Conservation (phyloP, 2,797 vertebrate genomes). For the Anabacerthia variegaticeps region DNA sequence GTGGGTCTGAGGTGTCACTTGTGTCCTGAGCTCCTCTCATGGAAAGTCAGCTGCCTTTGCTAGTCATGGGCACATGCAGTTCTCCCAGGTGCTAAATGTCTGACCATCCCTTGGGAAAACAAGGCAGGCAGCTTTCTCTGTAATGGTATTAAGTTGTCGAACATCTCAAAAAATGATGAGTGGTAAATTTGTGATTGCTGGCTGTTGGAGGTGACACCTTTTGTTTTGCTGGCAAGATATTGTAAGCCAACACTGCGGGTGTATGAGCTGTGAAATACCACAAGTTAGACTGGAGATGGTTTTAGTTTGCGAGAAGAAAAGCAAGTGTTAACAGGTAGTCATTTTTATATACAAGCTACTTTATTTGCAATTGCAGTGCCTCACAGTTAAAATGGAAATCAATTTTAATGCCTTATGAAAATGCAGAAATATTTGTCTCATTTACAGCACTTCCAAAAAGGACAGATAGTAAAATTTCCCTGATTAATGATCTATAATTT, state of each 20-base stretch:
- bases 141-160: background rate
- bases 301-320: constrained; percentile 6
- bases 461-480: constrained; percentile 43
- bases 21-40: background rate
- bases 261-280: background rate
- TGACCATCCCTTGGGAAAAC: constrained; percentile 46
- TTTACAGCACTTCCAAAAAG: constrained; percentile 56
- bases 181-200: background rate
- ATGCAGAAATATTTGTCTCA: constrained; percentile 56
- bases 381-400: constrained; percentile 58
- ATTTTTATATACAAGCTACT: constrained; percentile 53
- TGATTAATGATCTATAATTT: constrained; percentile 36
- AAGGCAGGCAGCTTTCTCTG: background rate
- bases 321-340: constrained; percentile 36
- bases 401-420: constrained; percentile 63
- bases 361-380: constrained; percentile 54
- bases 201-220: background rate
- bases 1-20: constrained; percentile 69
- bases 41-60: background rate
- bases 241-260: background rate
- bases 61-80: background rate
- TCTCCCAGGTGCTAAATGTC: constrained; percentile 49
- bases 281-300: background rate
- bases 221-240: background rate
- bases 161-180: background rate